Percentiles rank a stretch among this genome's conserved stretches.
Conservation (phyloP, 2,113 vertebrate genomes). For the Clarias macrocephalus region DNA sequence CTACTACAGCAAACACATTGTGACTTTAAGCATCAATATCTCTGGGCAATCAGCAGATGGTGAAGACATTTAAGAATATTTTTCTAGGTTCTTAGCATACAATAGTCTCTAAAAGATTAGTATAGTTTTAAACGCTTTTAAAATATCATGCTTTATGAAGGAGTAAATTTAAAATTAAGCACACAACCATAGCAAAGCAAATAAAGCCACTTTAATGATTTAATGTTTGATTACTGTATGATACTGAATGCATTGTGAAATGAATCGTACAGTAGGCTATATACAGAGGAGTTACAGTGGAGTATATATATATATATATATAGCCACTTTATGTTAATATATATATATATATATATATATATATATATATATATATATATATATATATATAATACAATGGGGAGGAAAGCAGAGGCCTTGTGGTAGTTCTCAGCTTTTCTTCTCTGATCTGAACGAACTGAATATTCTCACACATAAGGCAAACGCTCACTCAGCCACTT, state of each 20-base stretch:
- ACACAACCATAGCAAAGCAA: conserved; percentile 71
- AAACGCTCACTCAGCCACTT: not conserved
- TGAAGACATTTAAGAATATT: not conserved
- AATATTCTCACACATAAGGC: conserved; percentile 1
- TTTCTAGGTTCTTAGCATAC: not conserved
- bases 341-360: not conserved
- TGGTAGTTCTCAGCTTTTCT: not conserved
- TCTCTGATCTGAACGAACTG: not conserved
- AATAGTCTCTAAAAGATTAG: not conserved
- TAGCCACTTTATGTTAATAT: no score
- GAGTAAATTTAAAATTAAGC: conserved; percentile 58
- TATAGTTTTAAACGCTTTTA: no score
- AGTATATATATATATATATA: conserved; percentile 45
- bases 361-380: conserved; percentile 5
- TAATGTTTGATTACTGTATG: conserved; percentile 66
- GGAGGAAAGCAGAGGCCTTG: not conserved
- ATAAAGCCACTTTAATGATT: conserved; percentile 75
- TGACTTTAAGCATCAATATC: not conserved
- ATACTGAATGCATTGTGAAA: conserved; percentile 70
- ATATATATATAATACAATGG: not conserved
- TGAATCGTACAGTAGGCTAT: conserved; percentile 69
- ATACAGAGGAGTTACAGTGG: conserved; percentile 69
- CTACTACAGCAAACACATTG: not conserved
- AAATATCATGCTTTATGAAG: conserved; percentile 39
- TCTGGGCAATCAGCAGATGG: not conserved